Evolutionary conservation across 2,797 vertebrate genomes (phyloP).

Genomic region (Anguilla obscura): DNA sequence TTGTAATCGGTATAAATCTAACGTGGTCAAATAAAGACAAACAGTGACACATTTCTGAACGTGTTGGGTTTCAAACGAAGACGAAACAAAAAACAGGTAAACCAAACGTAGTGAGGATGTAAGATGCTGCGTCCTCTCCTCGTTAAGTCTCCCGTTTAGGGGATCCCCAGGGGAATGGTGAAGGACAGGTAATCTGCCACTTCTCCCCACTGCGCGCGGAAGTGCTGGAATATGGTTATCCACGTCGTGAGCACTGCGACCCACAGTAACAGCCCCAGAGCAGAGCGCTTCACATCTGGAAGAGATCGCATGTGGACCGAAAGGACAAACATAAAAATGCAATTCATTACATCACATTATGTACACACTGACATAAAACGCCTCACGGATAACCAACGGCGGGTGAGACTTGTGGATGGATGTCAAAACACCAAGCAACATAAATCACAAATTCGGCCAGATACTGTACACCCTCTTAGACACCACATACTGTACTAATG

Average conservation of each 20-base stretch:
- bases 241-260: conserved; percentile 84
- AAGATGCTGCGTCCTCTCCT: conserved; percentile 28
- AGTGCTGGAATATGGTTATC: conserved; percentile 89
- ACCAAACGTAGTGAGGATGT: neutral
- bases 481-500: neutral
- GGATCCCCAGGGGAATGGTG: conserved; percentile 86
- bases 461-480: neutral
- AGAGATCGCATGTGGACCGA: neutral
- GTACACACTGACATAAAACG: neutral
- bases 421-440: neutral
- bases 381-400: neutral
- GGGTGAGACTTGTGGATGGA: neutral
- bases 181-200: conserved; percentile 88
- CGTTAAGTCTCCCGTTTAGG: conserved; percentile 65
- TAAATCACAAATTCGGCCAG: conserved; percentile 7
- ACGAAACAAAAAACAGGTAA: neutral
- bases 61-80: neutral
- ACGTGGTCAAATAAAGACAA: conserved; percentile 2
- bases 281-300: conserved; percentile 87
- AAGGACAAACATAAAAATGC: neutral
- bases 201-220: conserved; percentile 84
- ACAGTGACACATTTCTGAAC: neutral
- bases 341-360: neutral
- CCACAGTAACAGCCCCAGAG: conserved; percentile 84
- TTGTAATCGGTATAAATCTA: neutral